Evolutionary conservation across 2,113 vertebrate genomes (phyloP), one percentile per base, ranked within the genome.

Genomic region (Progne subis): DNA sequence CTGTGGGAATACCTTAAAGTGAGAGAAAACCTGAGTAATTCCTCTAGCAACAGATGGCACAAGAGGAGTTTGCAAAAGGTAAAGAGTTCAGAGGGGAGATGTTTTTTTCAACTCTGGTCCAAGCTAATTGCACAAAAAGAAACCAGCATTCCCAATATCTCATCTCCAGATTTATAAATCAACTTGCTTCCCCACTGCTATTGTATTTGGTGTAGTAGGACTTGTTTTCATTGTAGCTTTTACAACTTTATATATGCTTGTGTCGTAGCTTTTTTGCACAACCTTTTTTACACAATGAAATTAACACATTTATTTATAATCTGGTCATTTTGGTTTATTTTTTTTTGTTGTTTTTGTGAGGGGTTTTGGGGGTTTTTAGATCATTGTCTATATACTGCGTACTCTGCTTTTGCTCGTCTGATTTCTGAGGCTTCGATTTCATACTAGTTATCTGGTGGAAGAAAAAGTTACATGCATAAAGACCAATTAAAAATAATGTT

Each of bases 21-120:
- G 88, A 81, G 55, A 74, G 41, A 80, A 92, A 87, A 92, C 31
- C 49, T 52, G 39, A 95, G 64, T 55, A 95, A 94, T 88, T 90
- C 67, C 75, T 94, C 52, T 75, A 90, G 86, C 86, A 92, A 94
- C 89, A 92, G 78, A 95, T 91, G 83, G 91, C 63, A 95, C 46
- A 85, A 82, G 50, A 80, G 55, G 44, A 84, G 91, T 52, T 8
- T 87, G 67, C 79, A 94, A 90, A 87, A 96, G 50, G 44, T 78
- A 93, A 91, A 88, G 74, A 86, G 64, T 78, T 92, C 0, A 0
- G 28, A 90, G 21, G 31, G 44, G 91, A 37, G 65, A 6, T 91
- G n/a, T 49, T 65, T 86, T 88, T 80, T 83, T 75, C 16, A 4
- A 37, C 50, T 79, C 50, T 76, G 29, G 50, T 64, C 50, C 15